A percentile compares a stretch with the other conserved stretches of the same genome.
Evolutionary conservation across 2,797 vertebrate species (phyloP).

Genomic region (Phrynocephalus forsythii): DNA sequence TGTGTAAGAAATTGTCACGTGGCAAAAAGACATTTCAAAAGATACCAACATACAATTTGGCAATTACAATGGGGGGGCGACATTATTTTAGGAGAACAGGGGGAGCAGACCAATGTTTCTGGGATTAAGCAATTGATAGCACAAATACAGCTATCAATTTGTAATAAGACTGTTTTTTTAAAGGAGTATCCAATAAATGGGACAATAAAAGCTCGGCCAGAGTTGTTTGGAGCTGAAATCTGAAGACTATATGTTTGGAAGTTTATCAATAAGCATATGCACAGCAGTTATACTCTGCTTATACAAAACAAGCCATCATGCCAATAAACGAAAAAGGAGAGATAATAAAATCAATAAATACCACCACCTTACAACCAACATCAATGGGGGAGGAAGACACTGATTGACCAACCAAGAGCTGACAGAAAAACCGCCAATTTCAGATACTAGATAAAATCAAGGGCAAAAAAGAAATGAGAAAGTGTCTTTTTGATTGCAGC

Average conservation of each 20-base stretch:
- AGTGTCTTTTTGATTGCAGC: conserved; percentile 63
- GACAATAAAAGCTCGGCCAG: conserved; percentile 7
- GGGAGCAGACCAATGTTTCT: background rate
- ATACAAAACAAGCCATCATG: conserved; percentile 58
- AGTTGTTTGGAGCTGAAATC: conserved; percentile 66
- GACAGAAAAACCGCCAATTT: conserved; percentile 78
- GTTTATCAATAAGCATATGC: conserved; percentile 47
- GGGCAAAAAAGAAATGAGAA: conserved; percentile 76
- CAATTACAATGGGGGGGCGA: background rate
- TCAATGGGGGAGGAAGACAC: conserved; percentile 71
- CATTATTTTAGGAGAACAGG: background rate
- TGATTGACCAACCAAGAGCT: conserved; percentile 71
- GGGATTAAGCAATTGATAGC: background rate
- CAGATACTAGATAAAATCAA: conserved; percentile 78
- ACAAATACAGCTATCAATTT: background rate
- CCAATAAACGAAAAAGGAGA: conserved; percentile 54
- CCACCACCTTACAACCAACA: conserved; percentile 79
- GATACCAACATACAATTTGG: background rate
- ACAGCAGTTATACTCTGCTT: conserved; percentile 67
- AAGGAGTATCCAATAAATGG: background rate
- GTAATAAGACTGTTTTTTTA: conserved; percentile 1
- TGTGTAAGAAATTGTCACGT: background rate
- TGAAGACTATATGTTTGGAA: conserved; percentile 45
- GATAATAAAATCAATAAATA: conserved; percentile 56
- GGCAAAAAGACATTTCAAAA: background rate